Percentiles rank a stretch among this genome's conserved stretches.
Conservation (phyloP, 2,888 invertebrate genomes). For the Tortricodes alternella region DNA sequence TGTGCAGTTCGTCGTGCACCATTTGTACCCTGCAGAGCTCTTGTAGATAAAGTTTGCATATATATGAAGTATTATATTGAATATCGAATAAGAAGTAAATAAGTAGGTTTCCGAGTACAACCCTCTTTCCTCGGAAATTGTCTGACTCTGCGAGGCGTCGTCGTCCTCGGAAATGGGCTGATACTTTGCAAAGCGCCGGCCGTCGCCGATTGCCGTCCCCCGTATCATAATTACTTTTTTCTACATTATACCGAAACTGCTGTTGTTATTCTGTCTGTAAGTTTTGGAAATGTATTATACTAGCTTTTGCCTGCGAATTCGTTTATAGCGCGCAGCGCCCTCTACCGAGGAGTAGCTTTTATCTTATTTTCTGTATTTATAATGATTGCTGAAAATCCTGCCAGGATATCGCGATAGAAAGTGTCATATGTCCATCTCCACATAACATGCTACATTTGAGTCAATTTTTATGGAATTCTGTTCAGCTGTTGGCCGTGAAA, state of each 20-base stretch:
- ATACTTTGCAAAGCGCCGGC: background rate
- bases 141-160: background rate
- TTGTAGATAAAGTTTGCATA: conserved; percentile 20
- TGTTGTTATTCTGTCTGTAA: background rate
- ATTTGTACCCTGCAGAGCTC: background rate
- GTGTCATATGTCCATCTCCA: no score
- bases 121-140: background rate
- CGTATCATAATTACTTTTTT: background rate
- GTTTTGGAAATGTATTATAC: no score
- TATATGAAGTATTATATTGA: conserved; percentile 1
- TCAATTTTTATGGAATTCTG: no score
- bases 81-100: background rate
- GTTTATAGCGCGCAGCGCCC: no score
- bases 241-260: background rate
- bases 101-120: background rate
- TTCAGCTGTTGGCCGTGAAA: no score
- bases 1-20: conserved; percentile 16
- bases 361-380: no score
- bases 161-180: background rate
- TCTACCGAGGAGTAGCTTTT: no score
- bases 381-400: no score
- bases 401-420: no score
- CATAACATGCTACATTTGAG: no score
- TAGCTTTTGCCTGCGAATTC: no score
- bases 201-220: background rate